Percentiles rank a stretch among this genome's conserved stretches.
Evolutionary conservation across 1,140 invertebrate genomes (phyloP).

Genomic region (Lasaia peninsularis): DNA sequence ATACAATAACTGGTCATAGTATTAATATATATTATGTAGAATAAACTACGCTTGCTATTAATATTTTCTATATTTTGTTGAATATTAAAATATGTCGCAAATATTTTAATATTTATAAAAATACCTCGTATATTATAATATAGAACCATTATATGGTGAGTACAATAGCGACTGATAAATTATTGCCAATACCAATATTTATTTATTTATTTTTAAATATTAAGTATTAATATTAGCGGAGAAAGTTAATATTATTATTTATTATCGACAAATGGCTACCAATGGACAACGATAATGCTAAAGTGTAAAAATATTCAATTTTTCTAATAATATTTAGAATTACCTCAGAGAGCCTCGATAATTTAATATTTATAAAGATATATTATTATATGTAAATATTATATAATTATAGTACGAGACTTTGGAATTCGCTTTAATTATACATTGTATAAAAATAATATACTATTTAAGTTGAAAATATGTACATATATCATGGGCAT

Average conservation of each 20-base stretch:
- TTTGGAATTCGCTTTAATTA: slow-evolving; percentile 63
- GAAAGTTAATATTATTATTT: slow-evolving; percentile 13
- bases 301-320: slow-evolving; percentile 22
- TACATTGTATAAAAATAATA: slow-evolving; percentile 22
- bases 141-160: slow-evolving; percentile 23
- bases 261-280: slow-evolving; percentile 28
- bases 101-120: slow-evolving; percentile 11
- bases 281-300: slow-evolving; percentile 34
- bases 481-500: slow-evolving; percentile 31
- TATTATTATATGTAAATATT: slow-evolving; percentile 44
- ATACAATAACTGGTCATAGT: slow-evolving; percentile 18
- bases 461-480: slow-evolving; percentile 22
- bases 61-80: slow-evolving; percentile 1
- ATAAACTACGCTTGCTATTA: not conserved
- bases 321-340: slow-evolving; percentile 34
- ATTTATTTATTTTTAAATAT: slow-evolving; percentile 29
- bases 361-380: slow-evolving; percentile 32
- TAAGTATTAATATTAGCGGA: slow-evolving; percentile 19
- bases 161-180: slow-evolving; percentile 28
- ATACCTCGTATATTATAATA: slow-evolving; percentile 2
- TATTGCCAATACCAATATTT: slow-evolving; percentile 25
- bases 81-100: not conserved
- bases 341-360: slow-evolving; percentile 50
- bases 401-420: slow-evolving; percentile 42
- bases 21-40: slow-evolving; percentile 7